These are phyloP conservation scores for Drosophila sulfurigaster DNA, from an alignment of 1,140 invertebrate species.

Conservation along the genomic window DNA sequence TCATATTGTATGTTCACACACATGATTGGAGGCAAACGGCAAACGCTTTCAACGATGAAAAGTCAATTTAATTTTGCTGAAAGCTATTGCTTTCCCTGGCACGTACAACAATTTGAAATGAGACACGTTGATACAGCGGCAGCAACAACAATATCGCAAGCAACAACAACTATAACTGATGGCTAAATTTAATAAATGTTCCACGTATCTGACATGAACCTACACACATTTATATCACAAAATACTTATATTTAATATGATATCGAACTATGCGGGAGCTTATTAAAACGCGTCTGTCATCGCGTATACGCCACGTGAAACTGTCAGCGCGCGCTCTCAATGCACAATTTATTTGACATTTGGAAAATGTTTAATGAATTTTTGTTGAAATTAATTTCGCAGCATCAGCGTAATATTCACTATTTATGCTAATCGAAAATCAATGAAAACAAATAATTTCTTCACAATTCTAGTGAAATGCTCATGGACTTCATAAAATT, in stretches of 20 bases:
- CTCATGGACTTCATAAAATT: background rate
- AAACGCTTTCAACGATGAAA: slow-evolving; percentile 31
- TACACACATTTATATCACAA: background rate
- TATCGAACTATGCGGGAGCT: slow-evolving; percentile 14
- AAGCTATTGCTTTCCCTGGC: slow-evolving; percentile 66
- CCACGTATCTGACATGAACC: slow-evolving; percentile 38
- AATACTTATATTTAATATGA: slow-evolving; percentile 7
- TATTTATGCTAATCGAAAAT: slow-evolving; percentile 71
- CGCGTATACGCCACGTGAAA: slow-evolving; percentile 42
- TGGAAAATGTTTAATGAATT: slow-evolving; percentile 48
- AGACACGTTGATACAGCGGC: slow-evolving; percentile 45
- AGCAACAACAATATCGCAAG: slow-evolving; percentile 4
- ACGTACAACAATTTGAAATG: slow-evolving; percentile 77
- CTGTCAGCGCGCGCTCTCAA: slow-evolving; percentile 16
- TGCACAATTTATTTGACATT: background rate
- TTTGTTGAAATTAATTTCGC: slow-evolving; percentile 40
- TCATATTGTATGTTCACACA: background rate
- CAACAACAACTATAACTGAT: slow-evolving; percentile 54
- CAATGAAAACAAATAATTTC: slow-evolving; percentile 46
- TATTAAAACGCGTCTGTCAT: slow-evolving; percentile 47
- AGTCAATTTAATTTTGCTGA: slow-evolving; percentile 79
- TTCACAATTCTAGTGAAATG: background rate
- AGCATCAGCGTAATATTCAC: slow-evolving; percentile 52
- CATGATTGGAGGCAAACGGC: background rate
- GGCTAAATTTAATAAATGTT: slow-evolving; percentile 70